These are phyloP conservation scores for Emmelina monodactyla DNA, from an alignment of 2,888 invertebrate genomes.

Conservation along the genomic window DNA sequence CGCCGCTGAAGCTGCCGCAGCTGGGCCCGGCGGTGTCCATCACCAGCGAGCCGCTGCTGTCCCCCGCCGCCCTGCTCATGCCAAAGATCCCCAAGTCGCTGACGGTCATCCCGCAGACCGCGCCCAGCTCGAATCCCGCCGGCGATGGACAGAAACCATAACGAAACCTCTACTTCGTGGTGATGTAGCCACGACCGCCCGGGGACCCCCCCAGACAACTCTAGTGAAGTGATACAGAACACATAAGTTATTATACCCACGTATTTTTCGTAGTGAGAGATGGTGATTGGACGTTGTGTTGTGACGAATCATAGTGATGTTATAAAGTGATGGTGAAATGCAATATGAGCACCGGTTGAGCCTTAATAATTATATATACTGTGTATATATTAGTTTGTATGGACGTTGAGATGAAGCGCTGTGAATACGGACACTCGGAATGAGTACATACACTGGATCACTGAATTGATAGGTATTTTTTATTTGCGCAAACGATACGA, in stretches of 20 bases:
- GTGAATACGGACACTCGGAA: slow-evolving; percentile 39
- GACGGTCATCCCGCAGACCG: slow-evolving; percentile 77
- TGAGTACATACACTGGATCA: slow-evolving; percentile 34
- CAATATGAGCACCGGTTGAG: slow-evolving; percentile 42
- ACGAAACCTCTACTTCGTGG: slow-evolving; percentile 42
- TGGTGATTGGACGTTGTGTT: slow-evolving; percentile 12
- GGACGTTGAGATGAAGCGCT: slow-evolving; percentile 29
- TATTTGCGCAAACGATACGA: slow-evolving; percentile 53
- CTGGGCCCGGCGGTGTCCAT: slow-evolving; percentile 39
- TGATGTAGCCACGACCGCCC: slow-evolving; percentile 30
- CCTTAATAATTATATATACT: slow-evolving; percentile 52
- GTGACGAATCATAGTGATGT: slow-evolving; percentile 13
- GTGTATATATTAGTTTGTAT: slow-evolving; percentile 53
- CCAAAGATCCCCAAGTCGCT: slow-evolving; percentile 84
- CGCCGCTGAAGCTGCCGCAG: slow-evolving; percentile 38
- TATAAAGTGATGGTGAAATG: slow-evolving; percentile 20
- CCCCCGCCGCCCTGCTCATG: slow-evolving; percentile 53
- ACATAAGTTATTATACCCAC: neutral
- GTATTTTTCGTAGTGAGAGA: slow-evolving; percentile 21
- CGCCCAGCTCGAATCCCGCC: slow-evolving; percentile 17
- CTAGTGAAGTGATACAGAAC: slow-evolving; percentile 6
- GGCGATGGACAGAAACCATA: slow-evolving; percentile 33
- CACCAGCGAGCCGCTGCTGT: slow-evolving; percentile 32
- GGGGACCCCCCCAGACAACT: slow-evolving; percentile 15
- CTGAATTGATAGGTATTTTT: slow-evolving; percentile 25